Evolutionary conservation across 2,888 invertebrate species (phyloP).

Genomic region (Drosophila histrio): DNA sequence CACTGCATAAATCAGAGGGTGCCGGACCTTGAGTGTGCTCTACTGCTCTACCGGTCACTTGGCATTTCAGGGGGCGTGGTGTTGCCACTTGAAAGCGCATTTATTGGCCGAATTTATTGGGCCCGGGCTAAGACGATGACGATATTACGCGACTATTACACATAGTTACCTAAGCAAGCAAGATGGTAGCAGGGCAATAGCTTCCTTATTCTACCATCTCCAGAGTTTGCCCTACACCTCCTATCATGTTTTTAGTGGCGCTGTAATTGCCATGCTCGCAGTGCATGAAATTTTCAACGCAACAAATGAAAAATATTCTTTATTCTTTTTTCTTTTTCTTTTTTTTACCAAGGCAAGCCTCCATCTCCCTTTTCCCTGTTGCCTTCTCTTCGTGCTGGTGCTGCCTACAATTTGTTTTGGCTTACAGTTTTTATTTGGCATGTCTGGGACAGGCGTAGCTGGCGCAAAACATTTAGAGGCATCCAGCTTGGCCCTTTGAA

Average conservation of each 20-base stretch:
- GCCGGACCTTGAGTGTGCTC: slow-evolving; percentile 15
- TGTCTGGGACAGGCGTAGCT: slow-evolving; percentile 38
- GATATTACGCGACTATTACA: slow-evolving; percentile 52
- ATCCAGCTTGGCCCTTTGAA: slow-evolving; percentile 72
- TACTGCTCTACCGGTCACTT: background rate
- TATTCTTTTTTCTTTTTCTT: slow-evolving; percentile 13
- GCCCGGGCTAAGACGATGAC: slow-evolving; percentile 43
- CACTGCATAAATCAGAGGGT: slow-evolving; percentile 64
- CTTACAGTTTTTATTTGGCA: slow-evolving; percentile 50
- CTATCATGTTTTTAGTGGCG: slow-evolving; percentile 15
- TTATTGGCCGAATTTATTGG: slow-evolving; percentile 57
- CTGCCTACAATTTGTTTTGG: slow-evolving; percentile 41
- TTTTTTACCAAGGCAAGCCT: slow-evolving; percentile 9
- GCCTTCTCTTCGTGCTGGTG: background rate
- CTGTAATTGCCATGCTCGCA: slow-evolving; percentile 66
- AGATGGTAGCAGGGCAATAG: background rate
- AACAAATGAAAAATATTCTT: slow-evolving; percentile 67
- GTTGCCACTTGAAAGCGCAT: slow-evolving; percentile 37
- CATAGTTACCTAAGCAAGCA: slow-evolving; percentile 32
- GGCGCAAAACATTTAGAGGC: slow-evolving; percentile 55
- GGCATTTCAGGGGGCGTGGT: slow-evolving; percentile 32
- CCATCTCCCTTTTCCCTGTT: background rate
- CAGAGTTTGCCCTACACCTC: background rate
- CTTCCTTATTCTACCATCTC: background rate
- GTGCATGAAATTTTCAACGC: slow-evolving; percentile 73